Evolutionary conservation across 1,140 invertebrate genomes (phyloP).

Genomic region (Danaus melanippus): DNA sequence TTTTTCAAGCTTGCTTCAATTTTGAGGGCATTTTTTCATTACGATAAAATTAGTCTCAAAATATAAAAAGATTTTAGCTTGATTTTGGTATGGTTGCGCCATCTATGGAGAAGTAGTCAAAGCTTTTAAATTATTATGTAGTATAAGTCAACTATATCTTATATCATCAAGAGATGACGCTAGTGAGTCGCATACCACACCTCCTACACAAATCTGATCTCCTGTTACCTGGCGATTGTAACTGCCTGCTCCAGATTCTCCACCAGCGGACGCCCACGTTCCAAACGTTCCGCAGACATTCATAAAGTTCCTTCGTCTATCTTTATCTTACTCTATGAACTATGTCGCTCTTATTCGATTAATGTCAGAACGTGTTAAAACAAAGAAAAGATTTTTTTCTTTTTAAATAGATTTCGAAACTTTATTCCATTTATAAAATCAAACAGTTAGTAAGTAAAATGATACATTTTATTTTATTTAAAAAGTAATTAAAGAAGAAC

Average conservation of each 20-base stretch:
- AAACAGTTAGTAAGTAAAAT: too few species aligned
- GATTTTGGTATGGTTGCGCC: neutral
- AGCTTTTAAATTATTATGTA: constrained; percentile 2
- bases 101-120: constrained; percentile 14
- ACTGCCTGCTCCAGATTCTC: constrained; percentile 70
- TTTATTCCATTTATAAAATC: too few species aligned
- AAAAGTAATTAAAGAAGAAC: too few species aligned
- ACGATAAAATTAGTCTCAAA: too few species aligned
- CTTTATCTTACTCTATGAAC: constrained; percentile 1
- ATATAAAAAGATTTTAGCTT: too few species aligned
- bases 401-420: too few species aligned
- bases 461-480: too few species aligned
- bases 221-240: constrained; percentile 66
- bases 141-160: constrained; percentile 10
- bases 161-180: constrained; percentile 26
- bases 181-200: constrained; percentile 1
- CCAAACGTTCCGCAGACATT: constrained; percentile 49
- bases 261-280: constrained; percentile 54
- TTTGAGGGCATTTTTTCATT: too few species aligned
- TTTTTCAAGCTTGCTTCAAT: too few species aligned
- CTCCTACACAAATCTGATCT: constrained; percentile 28
- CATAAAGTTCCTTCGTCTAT: constrained; percentile 17
- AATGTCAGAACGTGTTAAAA: too few species aligned
- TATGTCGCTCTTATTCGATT: neutral
- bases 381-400: neutral